Evolutionary conservation across 2,888 invertebrate genomes (phyloP).

Genomic region (Mythimna albipuncta): DNA sequence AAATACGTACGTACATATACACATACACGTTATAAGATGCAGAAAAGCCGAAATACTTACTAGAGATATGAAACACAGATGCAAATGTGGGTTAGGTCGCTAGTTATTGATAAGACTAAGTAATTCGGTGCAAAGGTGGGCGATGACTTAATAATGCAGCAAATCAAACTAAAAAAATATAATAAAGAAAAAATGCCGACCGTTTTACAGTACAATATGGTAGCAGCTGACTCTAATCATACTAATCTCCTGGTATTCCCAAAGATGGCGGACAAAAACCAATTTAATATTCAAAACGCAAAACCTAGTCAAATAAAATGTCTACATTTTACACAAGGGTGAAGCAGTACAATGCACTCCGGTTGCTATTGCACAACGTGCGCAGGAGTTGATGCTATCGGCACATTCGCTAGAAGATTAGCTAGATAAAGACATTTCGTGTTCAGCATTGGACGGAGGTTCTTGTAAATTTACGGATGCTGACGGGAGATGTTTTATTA

Average conservation of each 20-base stretch:
- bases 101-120: no score
- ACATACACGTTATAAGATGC: no score
- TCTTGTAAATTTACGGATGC: slow-evolving; percentile 20
- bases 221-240: slow-evolving; percentile 1
- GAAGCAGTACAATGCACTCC: slow-evolving; percentile 69
- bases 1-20: no score
- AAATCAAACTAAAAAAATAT: no score
- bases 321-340: slow-evolving; percentile 70
- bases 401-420: slow-evolving; percentile 40
- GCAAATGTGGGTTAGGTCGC: no score
- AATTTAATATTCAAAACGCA: slow-evolving; percentile 46
- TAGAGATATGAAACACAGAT: no score
- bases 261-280: slow-evolving; percentile 31
- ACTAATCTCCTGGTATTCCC: slow-evolving; percentile 18
- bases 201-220: neutral
- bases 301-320: slow-evolving; percentile 43
- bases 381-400: slow-evolving; percentile 55
- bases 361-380: slow-evolving; percentile 54
- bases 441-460: slow-evolving; percentile 28
- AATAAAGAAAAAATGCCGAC: neutral
- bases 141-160: no score
- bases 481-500: slow-evolving; percentile 27
- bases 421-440: slow-evolving; percentile 57
- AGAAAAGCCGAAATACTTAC: no score
- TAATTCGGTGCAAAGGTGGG: no score